Percentiles rank a stretch among this genome's conserved stretches.
These are phyloP conservation scores for Cylloceria caligata DNA, from an alignment of 2,888 invertebrate genomes.

Conservation along the genomic window DNA sequence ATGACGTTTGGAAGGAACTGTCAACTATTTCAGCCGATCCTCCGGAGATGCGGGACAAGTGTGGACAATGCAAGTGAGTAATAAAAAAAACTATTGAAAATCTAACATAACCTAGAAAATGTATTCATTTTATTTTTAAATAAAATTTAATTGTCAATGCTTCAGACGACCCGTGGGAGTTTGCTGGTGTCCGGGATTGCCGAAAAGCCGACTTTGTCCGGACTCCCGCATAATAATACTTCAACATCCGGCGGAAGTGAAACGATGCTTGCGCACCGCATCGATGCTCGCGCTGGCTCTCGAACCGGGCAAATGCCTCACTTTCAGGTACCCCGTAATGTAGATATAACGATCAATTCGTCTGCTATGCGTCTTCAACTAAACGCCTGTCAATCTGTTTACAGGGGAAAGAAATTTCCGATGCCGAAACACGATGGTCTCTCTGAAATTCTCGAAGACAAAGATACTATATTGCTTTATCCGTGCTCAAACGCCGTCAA, in stretches of 20 bases:
- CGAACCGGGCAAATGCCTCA: slow-evolving; percentile 90
- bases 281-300: slow-evolving; percentile 94
- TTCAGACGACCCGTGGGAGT: slow-evolving; percentile 92
- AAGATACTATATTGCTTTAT: slow-evolving; percentile 92
- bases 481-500: slow-evolving; percentile 92
- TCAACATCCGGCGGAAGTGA: slow-evolving; percentile 97
- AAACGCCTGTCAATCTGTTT: slow-evolving; percentile 80
- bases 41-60: slow-evolving; percentile 90
- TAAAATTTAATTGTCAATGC: background rate
- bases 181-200: slow-evolving; percentile 96
- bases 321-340: slow-evolving; percentile 75
- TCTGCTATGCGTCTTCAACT: background rate
- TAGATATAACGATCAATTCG: background rate
- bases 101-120: slow-evolving; percentile 49
- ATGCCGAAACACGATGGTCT: slow-evolving; percentile 88
- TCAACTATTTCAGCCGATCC: slow-evolving; percentile 92
- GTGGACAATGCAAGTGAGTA: slow-evolving; percentile 90
- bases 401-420: slow-evolving; percentile 94
- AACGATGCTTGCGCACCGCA: slow-evolving; percentile 94
- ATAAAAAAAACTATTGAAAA: background rate
- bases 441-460: slow-evolving; percentile 87
- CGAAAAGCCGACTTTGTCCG: slow-evolving; percentile 89
- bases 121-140: slow-evolving; percentile 10
- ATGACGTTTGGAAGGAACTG: slow-evolving; percentile 89
- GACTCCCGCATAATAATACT: slow-evolving; percentile 91